Evolutionary conservation across 2,797 vertebrate genomes (phyloP), one percentile per base, ranked within the genome.

Genomic region (Pseudochaenichthys georgianus): DNA sequence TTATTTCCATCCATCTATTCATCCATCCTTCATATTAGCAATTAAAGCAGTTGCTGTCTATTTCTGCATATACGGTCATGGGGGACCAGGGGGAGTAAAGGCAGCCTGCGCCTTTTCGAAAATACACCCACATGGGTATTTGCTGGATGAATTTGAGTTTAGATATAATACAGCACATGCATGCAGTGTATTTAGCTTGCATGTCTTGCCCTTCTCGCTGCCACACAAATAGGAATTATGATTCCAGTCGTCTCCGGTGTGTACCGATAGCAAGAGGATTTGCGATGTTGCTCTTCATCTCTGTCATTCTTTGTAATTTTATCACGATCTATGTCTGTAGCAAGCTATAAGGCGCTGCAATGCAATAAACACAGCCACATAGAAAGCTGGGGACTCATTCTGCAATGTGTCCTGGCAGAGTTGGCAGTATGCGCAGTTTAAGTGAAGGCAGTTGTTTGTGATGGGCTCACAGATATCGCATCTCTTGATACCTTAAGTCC

Each of bases 401-500:
- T 81, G 64, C 21, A 13, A 10, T 42, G 64, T 41, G 16, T 13
- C 41, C 16, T 34, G 43, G 10, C 43, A 48, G 50, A 38, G 68
- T 53, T 60, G 55, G 10, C 47, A 31, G 21, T 12, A 15, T 64
- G 21, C 43, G 3, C 43, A 72, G 42, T 48, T 48, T 16, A 48
- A 63, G 61, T 50, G 61, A 48, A 21, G 60, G 64, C 59, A 67
- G 46, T 51, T 73, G 64, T 64, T 45, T 52, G 16, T 55, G 70
- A 73, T 83, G 53, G 62, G 70, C 42, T 54, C 61, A 28, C 41
- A 78, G 70, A 62, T 78, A 52, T 19, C 60, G 34, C 48, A 54
- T 59, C 57, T 66, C 70, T 47, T 70, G 53, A 79, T 78, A 78
- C 66, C 51, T 73, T 78, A 64, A 90, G n/a, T 72, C 57, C 73